Percentiles rank a stretch among this genome's conserved stretches.
These are phyloP conservation scores for Porites australiensis DNA, from an alignment of 64 coral and sea anemone species.

Conservation along the genomic window DNA sequence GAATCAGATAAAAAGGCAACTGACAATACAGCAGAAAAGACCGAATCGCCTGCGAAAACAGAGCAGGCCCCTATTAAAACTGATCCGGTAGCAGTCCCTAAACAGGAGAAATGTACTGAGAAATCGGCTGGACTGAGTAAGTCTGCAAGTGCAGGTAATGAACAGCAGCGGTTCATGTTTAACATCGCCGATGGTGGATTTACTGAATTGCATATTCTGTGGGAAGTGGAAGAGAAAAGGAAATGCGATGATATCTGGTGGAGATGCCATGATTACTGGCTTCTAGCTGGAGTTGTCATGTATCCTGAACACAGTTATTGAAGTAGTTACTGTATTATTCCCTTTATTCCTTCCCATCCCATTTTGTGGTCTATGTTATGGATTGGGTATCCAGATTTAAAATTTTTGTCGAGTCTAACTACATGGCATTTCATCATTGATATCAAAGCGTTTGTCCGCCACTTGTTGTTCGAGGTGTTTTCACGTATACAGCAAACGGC, in stretches of 20 bases:
- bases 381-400: too few species aligned
- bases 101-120: slow-evolving; percentile 23
- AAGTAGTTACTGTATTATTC: too few species aligned
- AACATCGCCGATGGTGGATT: slow-evolving; percentile 98
- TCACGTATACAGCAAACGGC: too few species aligned
- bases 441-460: too few species aligned
- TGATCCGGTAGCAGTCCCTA: background rate
- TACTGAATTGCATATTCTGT: slow-evolving; percentile 92
- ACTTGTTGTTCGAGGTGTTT: too few species aligned
- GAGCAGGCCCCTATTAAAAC: slow-evolving; percentile 32
- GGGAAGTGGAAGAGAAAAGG: slow-evolving; percentile 97
- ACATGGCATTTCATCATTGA: too few species aligned
- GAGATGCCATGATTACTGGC: slow-evolving; percentile 99
- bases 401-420: too few species aligned
- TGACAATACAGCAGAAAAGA: slow-evolving; percentile 10
- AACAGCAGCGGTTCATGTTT: slow-evolving; percentile 78
- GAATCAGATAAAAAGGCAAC: background rate
- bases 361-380: too few species aligned
- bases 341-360: too few species aligned
- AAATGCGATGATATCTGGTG: slow-evolving; percentile 99
- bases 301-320: slow-evolving; percentile 78
- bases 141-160: background rate
- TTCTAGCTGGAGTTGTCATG: slow-evolving; percentile 95
- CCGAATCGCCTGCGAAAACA: background rate
- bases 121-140: slow-evolving; percentile 35